Evolutionary conservation across 2,797 vertebrate genomes (phyloP), one percentile per base, ranked within the genome.

Genomic region (Epinephelus coioides): DNA sequence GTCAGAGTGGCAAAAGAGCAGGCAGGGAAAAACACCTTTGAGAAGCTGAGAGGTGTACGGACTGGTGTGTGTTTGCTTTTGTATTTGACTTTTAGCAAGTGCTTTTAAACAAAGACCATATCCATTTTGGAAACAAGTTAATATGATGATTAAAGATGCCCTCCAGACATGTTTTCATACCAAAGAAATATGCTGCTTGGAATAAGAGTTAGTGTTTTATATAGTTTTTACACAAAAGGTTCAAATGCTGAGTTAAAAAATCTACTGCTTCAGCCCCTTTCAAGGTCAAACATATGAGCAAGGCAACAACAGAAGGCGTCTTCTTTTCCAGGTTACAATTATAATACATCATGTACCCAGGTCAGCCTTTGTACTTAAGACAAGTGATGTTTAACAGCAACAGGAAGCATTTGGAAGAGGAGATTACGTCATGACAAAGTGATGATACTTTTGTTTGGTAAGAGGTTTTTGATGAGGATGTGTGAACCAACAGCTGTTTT

Each of bases 1-100:
- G 54, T 23, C 46, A 40, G 19, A 10, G 43, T 30, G 69, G 66
- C 50, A 63, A 63, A 76, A 59, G 43, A 67, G 62, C 14, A 68
- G 34, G 56, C 12, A 61, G 34, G 69, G 50, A 71, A 69, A 68
- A 59, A 67, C 21, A 47, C 18, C 13, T 64, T 47, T 43, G 21
- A 62, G 19, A 68, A 64, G 72, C 60, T 18, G 47, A 34, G 10
- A 57, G 4, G 0, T 68, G 55, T 46, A 12, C 17, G 18, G 23
- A 30, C 21, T 54, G 14, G 59, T 30, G 8, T 67, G n/a, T 69
- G 43, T 70, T 65, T 77, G n/a, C 23, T 63, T 38, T 49, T 43
- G 23, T 44, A 12, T 17, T 30, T 21, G 11, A 66, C 38, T 63
- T 69, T 34, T 25, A 14, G 54, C 18, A 40, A 25, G 17, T n/a